Base-by-base conservation (phyloP, 37 sponge, comb jelly and placozoan genomes). In the Spongilla lacustris region DNA sequence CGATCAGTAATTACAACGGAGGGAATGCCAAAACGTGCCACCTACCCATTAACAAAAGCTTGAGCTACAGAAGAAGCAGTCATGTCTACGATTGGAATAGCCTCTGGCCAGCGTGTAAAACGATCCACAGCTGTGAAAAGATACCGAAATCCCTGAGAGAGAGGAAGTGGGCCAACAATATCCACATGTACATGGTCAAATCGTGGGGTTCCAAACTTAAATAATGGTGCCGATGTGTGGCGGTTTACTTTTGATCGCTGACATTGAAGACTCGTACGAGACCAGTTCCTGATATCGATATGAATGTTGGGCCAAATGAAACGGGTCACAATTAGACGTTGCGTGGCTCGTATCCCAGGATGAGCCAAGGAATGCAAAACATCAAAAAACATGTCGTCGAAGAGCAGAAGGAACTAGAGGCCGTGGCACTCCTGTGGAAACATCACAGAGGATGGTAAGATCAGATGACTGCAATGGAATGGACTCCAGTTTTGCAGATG, bases 101-200 rank as follows among this genome's bases (percentile, higher is more conserved):
- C 84, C 49, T 82, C 88, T 48, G 84, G 84, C 84, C 84, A 83
- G 48, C 50, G 74, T 27, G 84, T 68, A 81, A 81, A 31, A 68
- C 58, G 46, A 46, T 41, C 46, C 46, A 46, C 46, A 46, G 46
- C 46, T 46, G 46, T 46, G 8, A 46, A 46, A 46, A 46, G 46
- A 46, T 46, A 8, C 46, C 46, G 46, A 46, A n/a, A 77, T 50
- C 89, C 83, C 33, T 77, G 68, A 13, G 89, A 76, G 24, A 83
- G 83, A 23, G 89, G 89, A 25, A 88, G 89, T 19, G 83, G 89
- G 19, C 89, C 89, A 70, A 89, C 84, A 23, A 89, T 13, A 49
- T 88, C 83, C 27, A 88, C 66, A 48, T 89, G 89, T 1, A 89
- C 71, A 24, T 77, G 74, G 67, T 89, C 84, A 49, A 89, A 83